Evolutionary conservation across 2,888 invertebrate species (phyloP), one percentile per base, ranked within the genome.

Genomic region (Orthosia incerta): DNA sequence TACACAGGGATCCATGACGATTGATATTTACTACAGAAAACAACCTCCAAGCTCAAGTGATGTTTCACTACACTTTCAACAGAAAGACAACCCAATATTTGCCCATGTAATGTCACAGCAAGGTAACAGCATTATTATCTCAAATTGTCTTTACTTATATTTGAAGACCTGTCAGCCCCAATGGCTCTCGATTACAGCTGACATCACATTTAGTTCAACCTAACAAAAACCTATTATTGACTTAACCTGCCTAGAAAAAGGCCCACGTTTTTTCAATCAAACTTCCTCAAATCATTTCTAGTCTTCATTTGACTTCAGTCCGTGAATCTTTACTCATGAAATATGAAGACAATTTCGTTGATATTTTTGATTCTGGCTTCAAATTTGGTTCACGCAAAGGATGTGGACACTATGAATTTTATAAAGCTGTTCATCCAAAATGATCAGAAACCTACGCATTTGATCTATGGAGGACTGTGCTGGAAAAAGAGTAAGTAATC

Each of bases 381-480:
- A 39, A 65, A 26, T 61, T 48, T 60, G 0, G 75, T 80, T 9
- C 16, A 18, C 2, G 80, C 86, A 12, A 83, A 75, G 59, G 86
- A 88, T 81, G 67, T 39, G 13, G 63, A 57, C 2, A 81, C 82
- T 12, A 71, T 88, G 0, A 46, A 86, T 63, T 93, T 94, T 71
- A 76, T 94, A 13, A 90, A 83, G 68, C 75, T 85, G 16, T 94
- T 88, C 15, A 86, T 94, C 4, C 71, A 82, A 62, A 93, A 94
- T 76, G 94, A 94, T 78, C 70, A 80, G 0, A 91, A 89, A 65
- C 91, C 94, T 0, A 93, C 93, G 0, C 86, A 88, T 82, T 73
- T 94, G 48, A 80, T 91, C n/a, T 89, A 86, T 20, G 76, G 79
- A 16, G 84, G 88, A 26, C 71, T 93, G 16, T 94, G 94, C 70